Evolutionary conservation across 2,888 invertebrate species (phyloP).

Genomic region (Hermaeophaga mercurialis): DNA sequence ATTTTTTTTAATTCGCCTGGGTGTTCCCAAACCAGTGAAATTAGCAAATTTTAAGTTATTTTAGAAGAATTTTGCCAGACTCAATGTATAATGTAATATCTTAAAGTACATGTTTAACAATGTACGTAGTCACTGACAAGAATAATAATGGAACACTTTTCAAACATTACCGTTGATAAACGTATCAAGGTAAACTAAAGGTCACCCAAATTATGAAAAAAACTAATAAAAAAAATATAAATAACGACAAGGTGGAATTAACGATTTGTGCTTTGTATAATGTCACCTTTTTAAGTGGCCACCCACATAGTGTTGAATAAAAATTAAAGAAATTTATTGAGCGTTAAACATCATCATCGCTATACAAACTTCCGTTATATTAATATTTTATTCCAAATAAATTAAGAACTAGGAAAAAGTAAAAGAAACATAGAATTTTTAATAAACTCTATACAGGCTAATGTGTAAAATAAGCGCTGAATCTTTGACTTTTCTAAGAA

Average conservation of each 20-base stretch:
- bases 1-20: too few species aligned
- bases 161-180: neutral
- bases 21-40: too few species aligned
- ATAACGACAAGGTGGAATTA: neutral
- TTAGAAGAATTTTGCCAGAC: too few species aligned
- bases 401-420: neutral
- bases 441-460: neutral
- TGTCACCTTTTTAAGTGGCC: constrained; percentile 5
- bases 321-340: constrained; percentile 12
- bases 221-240: neutral
- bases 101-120: too few species aligned
- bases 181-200: neutral
- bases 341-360: constrained; percentile 9
- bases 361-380: constrained; percentile 1
- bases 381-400: neutral
- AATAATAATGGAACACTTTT: neutral
- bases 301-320: neutral
- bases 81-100: too few species aligned
- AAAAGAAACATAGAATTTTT: neutral
- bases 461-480: neutral
- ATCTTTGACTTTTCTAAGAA: too few species aligned
- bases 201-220: constrained; percentile 1
- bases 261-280: neutral
- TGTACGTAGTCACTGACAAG: neutral
- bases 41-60: too few species aligned